Base-by-base conservation (phyloP, 1,140 invertebrate genomes). In the Bombus balteatus region DNA sequence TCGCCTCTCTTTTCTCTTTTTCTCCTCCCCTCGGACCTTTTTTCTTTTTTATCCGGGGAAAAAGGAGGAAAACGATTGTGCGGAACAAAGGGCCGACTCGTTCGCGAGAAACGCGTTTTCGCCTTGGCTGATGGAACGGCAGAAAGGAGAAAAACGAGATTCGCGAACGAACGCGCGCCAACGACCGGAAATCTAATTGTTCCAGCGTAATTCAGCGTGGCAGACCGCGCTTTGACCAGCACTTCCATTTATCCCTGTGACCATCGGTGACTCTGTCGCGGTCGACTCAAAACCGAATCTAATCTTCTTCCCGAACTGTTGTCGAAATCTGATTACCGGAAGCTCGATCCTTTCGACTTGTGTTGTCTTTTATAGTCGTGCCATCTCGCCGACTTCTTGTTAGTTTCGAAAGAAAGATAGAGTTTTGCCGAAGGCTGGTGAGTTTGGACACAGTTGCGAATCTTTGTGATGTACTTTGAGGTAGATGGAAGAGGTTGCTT, bases 71-170 rank as follows among this genome's bases (percentile, higher is more conserved):
- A 37, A 34, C 53, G 57, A 62, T 59, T 32, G 43, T 13, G 15
- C 25, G 77, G 83, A 41, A 85, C 77, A 80, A 85, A 80, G 41
- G 83, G n/a, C 5, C 72, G 39, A 59, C 39, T 68, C 18, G 25
- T 32, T 37, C 32, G 41, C 32, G 37, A 41, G 34, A 76, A 83
- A 83, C 41, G 57, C 43, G 73, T 18, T 57, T 32, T 76, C 62
- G 34, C 18, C 10, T 47, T 22, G n/a, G 15, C 15, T 53, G 47
- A 53, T 22, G 18, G 32, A 9, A 28, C 8, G 32, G 10, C 25
- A 32, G 15, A 34, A 25, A 22, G n/a, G 34, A 25, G 18, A 34
- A 43, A 15, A n/a, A 41, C 8, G 28, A 0, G 34, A 47, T 59
- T 57, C 62, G 81, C 72, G 41, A 70, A 34, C 5, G 70, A 41